Evolutionary conservation across 2,113 vertebrate species (phyloP).

Genomic region (Hyla sarda): DNA sequence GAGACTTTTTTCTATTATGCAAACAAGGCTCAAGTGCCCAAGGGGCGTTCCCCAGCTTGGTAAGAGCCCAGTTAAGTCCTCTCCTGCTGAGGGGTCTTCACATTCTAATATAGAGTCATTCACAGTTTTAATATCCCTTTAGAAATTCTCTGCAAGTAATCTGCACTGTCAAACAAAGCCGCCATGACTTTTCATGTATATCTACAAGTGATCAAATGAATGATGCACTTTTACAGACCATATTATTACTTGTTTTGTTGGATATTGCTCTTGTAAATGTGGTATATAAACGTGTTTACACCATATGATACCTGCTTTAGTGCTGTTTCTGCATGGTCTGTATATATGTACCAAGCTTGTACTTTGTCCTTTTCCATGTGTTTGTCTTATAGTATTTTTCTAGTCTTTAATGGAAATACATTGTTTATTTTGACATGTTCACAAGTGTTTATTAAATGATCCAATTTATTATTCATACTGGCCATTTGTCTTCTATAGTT

Average conservation of each 20-base stretch:
- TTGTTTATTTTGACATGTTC: constrained; percentile 63
- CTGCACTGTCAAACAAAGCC: too few relatives aligned
- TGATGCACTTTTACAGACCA: constrained; percentile 27
- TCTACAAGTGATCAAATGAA: background rate
- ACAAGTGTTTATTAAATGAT: constrained; percentile 64
- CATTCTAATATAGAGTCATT: background rate
- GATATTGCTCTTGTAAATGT: constrained; percentile 9
- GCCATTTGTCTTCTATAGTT: background rate
- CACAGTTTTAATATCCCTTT: too few relatives aligned
- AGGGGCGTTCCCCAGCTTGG: too few relatives aligned
- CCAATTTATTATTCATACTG: constrained; percentile 34
- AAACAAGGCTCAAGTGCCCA: too few relatives aligned
- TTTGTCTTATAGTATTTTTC: constrained; percentile 63
- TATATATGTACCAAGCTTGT: constrained; percentile 50
- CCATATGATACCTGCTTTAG: background rate
- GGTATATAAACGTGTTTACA: constrained; percentile 3
- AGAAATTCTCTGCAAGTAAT: too few relatives aligned
- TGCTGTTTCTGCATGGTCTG: constrained; percentile 25
- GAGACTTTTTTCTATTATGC: too few relatives aligned
- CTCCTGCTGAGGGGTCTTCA: too few relatives aligned
- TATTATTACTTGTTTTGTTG: background rate
- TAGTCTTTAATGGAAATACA: constrained; percentile 59
- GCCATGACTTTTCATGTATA: background rate
- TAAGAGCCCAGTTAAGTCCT: too few relatives aligned
- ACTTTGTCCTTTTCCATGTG: constrained; percentile 54